Evolutionary conservation across 2,888 invertebrate species (phyloP), one percentile per base, ranked within the genome.

Genomic region (Loripinus fragilis): DNA sequence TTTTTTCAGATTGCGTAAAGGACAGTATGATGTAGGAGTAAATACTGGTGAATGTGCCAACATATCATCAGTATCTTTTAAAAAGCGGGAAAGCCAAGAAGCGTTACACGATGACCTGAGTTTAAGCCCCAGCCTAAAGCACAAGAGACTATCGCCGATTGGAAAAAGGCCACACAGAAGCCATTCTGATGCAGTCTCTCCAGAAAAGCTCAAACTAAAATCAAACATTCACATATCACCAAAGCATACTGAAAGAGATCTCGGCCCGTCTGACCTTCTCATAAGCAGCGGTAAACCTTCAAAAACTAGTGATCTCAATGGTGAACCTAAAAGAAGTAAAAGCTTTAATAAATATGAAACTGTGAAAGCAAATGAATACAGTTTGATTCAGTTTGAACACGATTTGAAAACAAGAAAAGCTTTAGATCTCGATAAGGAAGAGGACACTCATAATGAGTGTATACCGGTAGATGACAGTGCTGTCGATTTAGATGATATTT

Each of bases 21-120:
- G 71, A 15, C 73, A 74, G 35, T 83, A 83, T 52, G 68, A 78
- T 52, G 79, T 78, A 17, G 80, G 80, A 30, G 78, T 81, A 1
- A 78, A 71, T 38, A 80, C 83, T 8, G 83, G 83, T n/a, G 80
- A 83, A 55, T 83, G 83, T 68, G 76, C 76, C 0, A 83, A 83
- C 70, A 65, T 83, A 20, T 67, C 76, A 8, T 66, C 75, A 20
- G 78, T 83, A 33, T 83, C 83, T 2, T 83, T 83, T 48, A 78
- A 72, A 71, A 83, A 78, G 48, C 64, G 78, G 12, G 64, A 78
- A 45, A 79, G 78, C 55, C 45, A 42, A 17, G 80, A 80, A 45
- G 64, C 50, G 7, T 30, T 72, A 20, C 74, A 73, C 20, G 60
- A 64, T 38, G 83, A 78, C n/a, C 48, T 70, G 8, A 74, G 78